A percentile compares a stretch with the other conserved stretches of the same genome.
Conservation (phyloP, 2,888 invertebrate species). For the Lagria hirta region DNA sequence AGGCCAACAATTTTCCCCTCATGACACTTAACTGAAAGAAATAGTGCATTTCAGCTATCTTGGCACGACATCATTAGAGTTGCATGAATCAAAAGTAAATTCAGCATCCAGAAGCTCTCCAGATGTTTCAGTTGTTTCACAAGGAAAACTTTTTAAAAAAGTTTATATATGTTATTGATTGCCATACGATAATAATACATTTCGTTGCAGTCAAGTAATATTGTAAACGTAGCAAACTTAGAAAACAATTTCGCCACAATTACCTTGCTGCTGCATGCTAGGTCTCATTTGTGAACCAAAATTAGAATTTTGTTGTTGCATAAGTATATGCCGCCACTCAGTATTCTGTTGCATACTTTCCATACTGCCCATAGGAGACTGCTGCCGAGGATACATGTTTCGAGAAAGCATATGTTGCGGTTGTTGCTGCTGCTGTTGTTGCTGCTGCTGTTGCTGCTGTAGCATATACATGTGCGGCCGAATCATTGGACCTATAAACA, state of each 20-base stretch:
- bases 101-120: too few species aligned
- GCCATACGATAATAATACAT: too few species aligned
- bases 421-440: slow-evolving; percentile 55
- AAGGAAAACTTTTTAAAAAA: too few species aligned
- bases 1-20: too few species aligned
- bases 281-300: slow-evolving; percentile 57
- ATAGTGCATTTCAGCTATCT: too few species aligned
- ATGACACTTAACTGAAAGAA: too few species aligned
- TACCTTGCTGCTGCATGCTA: slow-evolving; percentile 57
- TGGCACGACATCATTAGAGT: too few species aligned
- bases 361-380: slow-evolving; percentile 61
- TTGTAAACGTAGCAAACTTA: too few species aligned
- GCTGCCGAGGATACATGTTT: slow-evolving; percentile 58
- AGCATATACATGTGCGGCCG: slow-evolving; percentile 65
- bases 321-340: slow-evolving; percentile 67
- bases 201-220: too few species aligned
- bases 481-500: slow-evolving; percentile 72
- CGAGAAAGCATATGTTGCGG: slow-evolving; percentile 55
- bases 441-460: slow-evolving; percentile 60
- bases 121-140: too few species aligned
- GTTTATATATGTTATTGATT: too few species aligned
- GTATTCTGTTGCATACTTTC: slow-evolving; percentile 57
- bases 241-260: neutral
- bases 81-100: too few species aligned
- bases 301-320: slow-evolving; percentile 56